Conservation (phyloP, 2,797 vertebrate genomes). For the Phalanger gymnotis region DNA sequence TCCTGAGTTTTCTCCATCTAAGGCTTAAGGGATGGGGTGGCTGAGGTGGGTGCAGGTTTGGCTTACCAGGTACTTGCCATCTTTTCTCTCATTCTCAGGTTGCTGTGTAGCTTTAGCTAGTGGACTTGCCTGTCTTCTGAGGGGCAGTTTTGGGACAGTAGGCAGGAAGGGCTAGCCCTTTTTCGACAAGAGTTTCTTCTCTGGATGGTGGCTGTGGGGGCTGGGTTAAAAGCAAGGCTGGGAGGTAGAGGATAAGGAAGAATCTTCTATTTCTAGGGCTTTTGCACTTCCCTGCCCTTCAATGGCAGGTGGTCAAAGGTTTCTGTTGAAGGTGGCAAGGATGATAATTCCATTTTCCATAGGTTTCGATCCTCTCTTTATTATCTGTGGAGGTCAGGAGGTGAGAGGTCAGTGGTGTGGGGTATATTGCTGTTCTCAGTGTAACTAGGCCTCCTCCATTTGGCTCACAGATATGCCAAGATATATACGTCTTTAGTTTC, state of each 20-base stretch:
- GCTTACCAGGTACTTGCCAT: not conserved
- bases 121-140: not conserved
- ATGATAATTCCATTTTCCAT: not conserved
- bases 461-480: not conserved
- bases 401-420: not conserved
- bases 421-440: not conserved
- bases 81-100: not conserved
- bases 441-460: not conserved
- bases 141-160: not conserved
- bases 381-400: not conserved
- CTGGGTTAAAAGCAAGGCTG: not conserved
- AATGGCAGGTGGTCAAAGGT: not conserved
- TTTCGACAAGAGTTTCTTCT: not conserved
- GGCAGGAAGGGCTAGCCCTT: not conserved
- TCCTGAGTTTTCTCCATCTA: not conserved
- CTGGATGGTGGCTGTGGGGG: not conserved
- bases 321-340: not conserved
- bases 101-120: not conserved
- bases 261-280: not conserved
- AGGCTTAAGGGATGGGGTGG: not conserved
- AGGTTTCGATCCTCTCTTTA: not conserved
- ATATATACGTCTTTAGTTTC: not conserved
- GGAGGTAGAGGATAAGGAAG: not conserved
- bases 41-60: not conserved
- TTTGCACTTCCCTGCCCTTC: not conserved